Evolutionary conservation across 64 coral and sea anemone species (phyloP), one percentile per base, ranked within the genome.

Genomic region (Astreopora myriophthalma): DNA sequence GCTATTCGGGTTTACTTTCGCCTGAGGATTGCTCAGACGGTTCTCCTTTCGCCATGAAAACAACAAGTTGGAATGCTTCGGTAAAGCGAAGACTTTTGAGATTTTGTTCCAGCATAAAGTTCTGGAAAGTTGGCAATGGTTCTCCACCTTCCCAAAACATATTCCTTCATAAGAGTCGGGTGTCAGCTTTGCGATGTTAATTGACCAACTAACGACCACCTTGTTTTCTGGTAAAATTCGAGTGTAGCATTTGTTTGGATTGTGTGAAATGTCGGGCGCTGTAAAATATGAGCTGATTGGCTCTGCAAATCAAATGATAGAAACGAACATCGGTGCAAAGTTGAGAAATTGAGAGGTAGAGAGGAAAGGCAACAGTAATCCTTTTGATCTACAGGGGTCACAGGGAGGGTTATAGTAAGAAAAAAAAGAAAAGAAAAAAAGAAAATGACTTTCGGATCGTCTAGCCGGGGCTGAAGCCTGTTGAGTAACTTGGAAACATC

Each of bases 31-130:
- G 13, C 10, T 52, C 1, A 78, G 9, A 3, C 30, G 28, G 8
- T 66, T 19, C 23, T 0, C 46, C 24, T 75, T 44, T 3, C 73
- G 10, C 73, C 73, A 44, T 5, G 26, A 28, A 16, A 28, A 70
- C 20, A 10, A 20, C 7, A 38, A 75, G 0, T 29, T 37, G 42
- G 2, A 11, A 22, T 30, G 44, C 0, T 11, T 31, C 9, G 44
- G 30, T 51, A 78, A 78, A 5, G 22, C 24, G 46, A 78, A 55
- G 11, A 44, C 25, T 25, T 78, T 52, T 49, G 40, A 25, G 6
- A 26, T 27, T 78, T 78, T 78, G 75, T 51, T 78, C 75, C 75
- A 78, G 44, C 75, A 78, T 44, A 78, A 44, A 44, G 42, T 51
- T 14, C 11, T 31, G 1, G 52, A 1, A 2, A 14, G 25, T 1